Conservation (phyloP, 1,140 invertebrate genomes). For the Calliphora vicina region DNA sequence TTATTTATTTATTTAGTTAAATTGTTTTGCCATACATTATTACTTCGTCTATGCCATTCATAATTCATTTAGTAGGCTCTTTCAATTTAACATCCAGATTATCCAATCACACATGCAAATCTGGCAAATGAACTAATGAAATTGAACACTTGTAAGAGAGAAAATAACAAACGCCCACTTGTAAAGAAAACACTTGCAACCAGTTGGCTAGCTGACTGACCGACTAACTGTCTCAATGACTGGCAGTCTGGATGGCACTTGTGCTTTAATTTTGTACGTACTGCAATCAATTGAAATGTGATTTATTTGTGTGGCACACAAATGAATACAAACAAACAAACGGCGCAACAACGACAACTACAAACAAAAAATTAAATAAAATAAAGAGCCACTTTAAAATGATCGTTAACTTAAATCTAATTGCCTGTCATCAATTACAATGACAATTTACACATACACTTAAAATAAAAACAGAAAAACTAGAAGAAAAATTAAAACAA, state of each 20-base stretch:
- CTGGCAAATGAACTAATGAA: slow-evolving; percentile 10
- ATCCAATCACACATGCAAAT: slow-evolving; percentile 14
- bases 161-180: slow-evolving; percentile 24
- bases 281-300: slow-evolving; percentile 18
- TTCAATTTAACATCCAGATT: not conserved
- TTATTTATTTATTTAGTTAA: too few relatives aligned
- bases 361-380: too few relatives aligned
- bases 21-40: too few relatives aligned
- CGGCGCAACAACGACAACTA: not conserved
- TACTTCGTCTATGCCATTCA: too few relatives aligned
- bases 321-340: not conserved
- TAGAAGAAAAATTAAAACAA: not conserved
- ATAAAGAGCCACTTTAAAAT: not conserved
- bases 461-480: not conserved
- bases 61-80: too few relatives aligned
- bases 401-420: slow-evolving; percentile 4
- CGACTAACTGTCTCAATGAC: not conserved
- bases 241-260: not conserved
- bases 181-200: not conserved
- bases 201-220: not conserved
- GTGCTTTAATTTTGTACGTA: not conserved
- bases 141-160: not conserved
- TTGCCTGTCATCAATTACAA: slow-evolving; percentile 5
- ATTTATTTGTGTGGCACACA: slow-evolving; percentile 29
- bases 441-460: not conserved